These are phyloP conservation scores for Siderastrea siderea DNA, from an alignment of 92 coral and sea anemone genomes.

Conservation along the genomic window DNA sequence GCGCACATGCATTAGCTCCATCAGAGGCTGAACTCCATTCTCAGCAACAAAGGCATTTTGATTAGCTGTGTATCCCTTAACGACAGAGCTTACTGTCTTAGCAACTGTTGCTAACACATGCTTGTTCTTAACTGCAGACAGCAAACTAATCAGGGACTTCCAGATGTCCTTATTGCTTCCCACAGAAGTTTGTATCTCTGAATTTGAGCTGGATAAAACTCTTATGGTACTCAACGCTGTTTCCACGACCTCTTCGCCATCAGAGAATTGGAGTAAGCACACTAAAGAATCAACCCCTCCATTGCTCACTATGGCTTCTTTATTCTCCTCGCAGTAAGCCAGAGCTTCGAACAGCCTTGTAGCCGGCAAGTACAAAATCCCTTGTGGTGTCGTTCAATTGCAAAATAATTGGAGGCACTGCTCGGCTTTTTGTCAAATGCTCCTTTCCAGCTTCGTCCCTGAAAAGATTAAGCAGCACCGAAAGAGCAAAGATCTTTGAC, in stretches of 20 bases:
- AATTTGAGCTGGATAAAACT: conserved; percentile 75
- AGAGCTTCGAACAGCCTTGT: conserved; percentile 83
- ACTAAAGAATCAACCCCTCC: conserved; percentile 89
- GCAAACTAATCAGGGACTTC: conserved; percentile 80
- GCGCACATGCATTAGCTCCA: conserved; percentile 78
- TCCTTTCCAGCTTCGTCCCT: conserved; percentile 66
- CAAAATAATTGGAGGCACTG: conserved; percentile 74
- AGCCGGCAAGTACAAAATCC: conserved; percentile 77
- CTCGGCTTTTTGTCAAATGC: conserved; percentile 53
- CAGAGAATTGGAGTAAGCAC: conserved; percentile 69
- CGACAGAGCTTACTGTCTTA: conserved; percentile 84
- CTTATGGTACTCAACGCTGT: conserved; percentile 81
- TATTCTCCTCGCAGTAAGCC: conserved; percentile 71
- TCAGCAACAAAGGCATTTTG: conserved; percentile 94
- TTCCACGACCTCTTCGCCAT: conserved; percentile 85
- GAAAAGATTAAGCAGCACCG: conserved; percentile 78
- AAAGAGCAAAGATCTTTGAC: conserved; percentile 71
- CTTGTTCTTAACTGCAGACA: conserved; percentile 83
- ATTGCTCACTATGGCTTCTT: conserved; percentile 79
- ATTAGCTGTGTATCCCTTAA: conserved; percentile 82
- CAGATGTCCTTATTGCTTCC: conserved; percentile 83
- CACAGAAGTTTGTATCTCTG: conserved; percentile 85
- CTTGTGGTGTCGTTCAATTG: conserved; percentile 78
- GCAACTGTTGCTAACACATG: conserved; percentile 91
- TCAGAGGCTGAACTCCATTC: conserved; percentile 88